Evolutionary conservation across 2,888 invertebrate species (phyloP), one percentile per base, ranked within the genome.

Genomic region (Thelaira solivaga): DNA sequence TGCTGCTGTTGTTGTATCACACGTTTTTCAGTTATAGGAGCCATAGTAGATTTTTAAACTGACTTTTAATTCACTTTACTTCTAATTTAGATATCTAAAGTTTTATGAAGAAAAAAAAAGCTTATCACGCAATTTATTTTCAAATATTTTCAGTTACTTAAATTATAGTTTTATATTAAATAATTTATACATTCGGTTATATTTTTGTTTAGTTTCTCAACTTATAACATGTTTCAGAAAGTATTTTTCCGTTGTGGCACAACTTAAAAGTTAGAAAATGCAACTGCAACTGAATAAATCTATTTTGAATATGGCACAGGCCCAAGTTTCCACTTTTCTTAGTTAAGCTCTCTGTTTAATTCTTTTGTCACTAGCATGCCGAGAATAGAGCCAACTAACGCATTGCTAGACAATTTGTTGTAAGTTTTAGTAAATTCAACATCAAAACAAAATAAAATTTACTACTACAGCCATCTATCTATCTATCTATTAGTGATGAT

Each of bases 11-110:
- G 62, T 20, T 64, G 39, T 64, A 36, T 57, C 31, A 41, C 82
- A 75, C 87, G 84, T 82, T 89, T 89, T 76, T 89, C 89, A 78
- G 85, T 85, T 77, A 88, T 86, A 75, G 89, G 89, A 82, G 88
- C 86, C 88, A 89, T 89, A 69, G 51, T 59, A 20, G 53, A 22
- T n/a, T 18, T 57, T 73, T 29, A 36, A 36, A 61, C 18, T 62
- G 62, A 31, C 11, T 49, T 43, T n/a, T n/a, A n/a, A n/a, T n/a
- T n/a, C n/a, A n/a, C n/a, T 80, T 80, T 80, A 84, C 84, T 83
- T 82, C 62, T 72, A 86, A 86, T 87, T 86, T 86, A 67, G 83
- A 80, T 81, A 81, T 80, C 86, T 86, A 78, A 22, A 72, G 74
- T 39, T 55, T 2, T 4, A 24, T n/a, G n/a, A 59, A 20, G n/a